Evolutionary conservation across 1,140 invertebrate genomes (phyloP).

Genomic region (Berghia stephanieae): DNA sequence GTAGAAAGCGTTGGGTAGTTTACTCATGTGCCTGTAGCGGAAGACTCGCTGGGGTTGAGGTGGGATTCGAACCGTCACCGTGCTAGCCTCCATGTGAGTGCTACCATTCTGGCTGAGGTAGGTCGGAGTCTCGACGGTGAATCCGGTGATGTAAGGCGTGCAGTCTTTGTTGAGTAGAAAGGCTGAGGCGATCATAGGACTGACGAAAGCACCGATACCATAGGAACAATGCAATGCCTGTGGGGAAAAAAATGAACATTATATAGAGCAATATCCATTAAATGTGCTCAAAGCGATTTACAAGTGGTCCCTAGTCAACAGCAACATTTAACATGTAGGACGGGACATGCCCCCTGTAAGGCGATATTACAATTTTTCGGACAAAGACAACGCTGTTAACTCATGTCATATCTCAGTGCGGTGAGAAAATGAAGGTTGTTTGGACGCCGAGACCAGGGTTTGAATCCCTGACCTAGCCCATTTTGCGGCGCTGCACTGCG

Average conservation of each 20-base stretch:
- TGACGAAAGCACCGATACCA: slow-evolving; percentile 70
- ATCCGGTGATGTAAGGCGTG: slow-evolving; percentile 55
- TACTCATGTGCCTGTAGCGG: slow-evolving; percentile 55
- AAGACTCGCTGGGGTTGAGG: slow-evolving; percentile 47
- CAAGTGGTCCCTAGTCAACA: too few species aligned
- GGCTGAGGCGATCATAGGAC: slow-evolving; percentile 69
- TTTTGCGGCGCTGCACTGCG: too few species aligned
- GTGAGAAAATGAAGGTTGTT: background rate
- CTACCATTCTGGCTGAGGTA: background rate
- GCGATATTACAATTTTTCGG: too few species aligned
- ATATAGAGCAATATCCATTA: background rate
- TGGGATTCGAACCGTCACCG: slow-evolving; percentile 33
- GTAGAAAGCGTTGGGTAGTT: slow-evolving; percentile 68
- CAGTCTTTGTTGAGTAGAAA: slow-evolving; percentile 69
- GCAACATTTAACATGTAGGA: too few species aligned
- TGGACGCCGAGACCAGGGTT: background rate
- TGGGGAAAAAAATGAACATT: slow-evolving; percentile 29
- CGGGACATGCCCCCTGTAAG: too few species aligned
- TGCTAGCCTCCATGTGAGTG: background rate
- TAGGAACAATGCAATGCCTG: slow-evolving; percentile 71
- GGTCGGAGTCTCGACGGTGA: slow-evolving; percentile 37
- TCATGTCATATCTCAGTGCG: too few species aligned
- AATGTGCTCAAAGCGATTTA: too few species aligned
- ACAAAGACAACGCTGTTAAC: too few species aligned
- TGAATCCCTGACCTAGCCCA: too few species aligned